phyloP scores from a whole-genome alignment of 2,113 vertebrate species.

The Pollimyrus isidori region DNA sequence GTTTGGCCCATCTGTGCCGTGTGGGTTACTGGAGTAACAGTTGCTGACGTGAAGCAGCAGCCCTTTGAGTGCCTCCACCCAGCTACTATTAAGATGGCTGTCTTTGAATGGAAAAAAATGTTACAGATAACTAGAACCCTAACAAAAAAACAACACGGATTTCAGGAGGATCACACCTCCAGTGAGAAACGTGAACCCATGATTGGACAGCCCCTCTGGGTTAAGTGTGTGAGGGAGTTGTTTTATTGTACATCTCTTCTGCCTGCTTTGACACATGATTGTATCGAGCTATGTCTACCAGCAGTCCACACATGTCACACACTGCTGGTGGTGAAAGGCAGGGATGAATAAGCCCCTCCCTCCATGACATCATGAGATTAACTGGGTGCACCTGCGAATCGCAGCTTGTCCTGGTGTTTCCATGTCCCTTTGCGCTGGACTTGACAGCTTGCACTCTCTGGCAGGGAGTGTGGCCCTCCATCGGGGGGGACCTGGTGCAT shows the following conservation, averaged over 20 bases:
- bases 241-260: neutral
- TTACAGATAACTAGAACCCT: neutral
- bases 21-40: neutral
- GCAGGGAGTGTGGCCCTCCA: conserved; percentile 15
- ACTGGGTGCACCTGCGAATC: neutral
- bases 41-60: neutral
- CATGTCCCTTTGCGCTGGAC: neutral
- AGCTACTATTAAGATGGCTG: neutral
- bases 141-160: neutral
- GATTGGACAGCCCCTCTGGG: neutral
- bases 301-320: neutral
- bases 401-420: neutral
- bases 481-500: conserved; percentile 21
- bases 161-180: neutral
- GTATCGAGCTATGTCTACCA: neutral
- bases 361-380: neutral
- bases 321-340: neutral
- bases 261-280: neutral
- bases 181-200: neutral
- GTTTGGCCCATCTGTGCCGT: neutral
- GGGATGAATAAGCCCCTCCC: neutral
- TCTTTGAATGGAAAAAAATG: neutral
- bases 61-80: neutral
- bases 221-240: neutral
- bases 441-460: conserved; percentile 23